Base-by-base conservation (phyloP, 2,888 invertebrate genomes). In the Molorchus minor region DNA sequence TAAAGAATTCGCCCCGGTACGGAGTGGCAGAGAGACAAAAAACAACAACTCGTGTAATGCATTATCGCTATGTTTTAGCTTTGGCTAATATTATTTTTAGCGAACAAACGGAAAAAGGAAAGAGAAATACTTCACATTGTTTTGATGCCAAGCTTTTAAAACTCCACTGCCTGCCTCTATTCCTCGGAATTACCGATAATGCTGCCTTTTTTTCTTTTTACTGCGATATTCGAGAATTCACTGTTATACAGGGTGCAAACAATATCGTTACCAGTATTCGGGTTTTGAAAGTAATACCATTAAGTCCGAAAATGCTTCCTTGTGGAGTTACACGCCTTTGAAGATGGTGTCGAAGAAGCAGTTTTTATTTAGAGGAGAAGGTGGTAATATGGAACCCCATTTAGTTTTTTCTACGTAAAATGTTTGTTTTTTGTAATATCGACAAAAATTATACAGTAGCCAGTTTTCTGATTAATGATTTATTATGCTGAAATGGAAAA, bases 41-140 rank as follows among this genome's bases (percentile, higher is more conserved):
- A 73, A 72, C 65, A 73, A 71, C 70, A 69, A 71, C 69, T 68
- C 68, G 64, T 69, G 73, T 73, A 74, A 73, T 75, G 75, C 74
- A 75, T 75, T 72, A 75, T 74, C 72, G 72, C 72, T 67, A 73
- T 73, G 71, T 68, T 69, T 70, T 67, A 70, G 69, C 66, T 62
- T 66, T 62, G 61, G 77, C 76, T 75, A 79, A 79, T 78, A 78
- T 79, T 78, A 79, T 79, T 78, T 77, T 77, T 77, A 77, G 74
- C 72, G 72, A 73, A 75, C 69, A 70, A 72, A 74, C 70, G 65
- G 61, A 70, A 70, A 49, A 66, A 72, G 69, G 69, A 70, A 75
- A 69, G 73, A 71, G 70, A 73, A 74, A 72, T 68, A 59, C 71
- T 69, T 66, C 68, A 69, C 75, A 75, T 77, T 77, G 77, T 78